Conservation (phyloP, 2,797 vertebrate species). For the Mormyrus proboscirostris region DNA sequence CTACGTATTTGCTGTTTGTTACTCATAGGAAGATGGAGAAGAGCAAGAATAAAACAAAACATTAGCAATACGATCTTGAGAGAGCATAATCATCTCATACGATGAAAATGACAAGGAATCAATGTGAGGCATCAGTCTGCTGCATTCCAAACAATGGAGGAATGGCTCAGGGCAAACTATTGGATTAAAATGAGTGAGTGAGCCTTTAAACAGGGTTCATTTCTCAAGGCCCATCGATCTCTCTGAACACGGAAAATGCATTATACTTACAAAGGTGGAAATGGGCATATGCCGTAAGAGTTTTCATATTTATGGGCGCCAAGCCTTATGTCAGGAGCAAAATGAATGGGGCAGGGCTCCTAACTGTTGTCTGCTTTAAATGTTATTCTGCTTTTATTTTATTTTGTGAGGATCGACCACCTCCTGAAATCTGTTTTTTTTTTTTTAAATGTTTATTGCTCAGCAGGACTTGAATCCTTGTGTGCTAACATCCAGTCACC, state of each 20-base stretch:
- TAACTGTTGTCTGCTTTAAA: neutral
- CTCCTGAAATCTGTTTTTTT: neutral
- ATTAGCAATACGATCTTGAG: neutral
- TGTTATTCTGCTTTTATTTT: neutral
- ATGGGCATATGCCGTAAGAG: neutral
- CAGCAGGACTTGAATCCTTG: neutral
- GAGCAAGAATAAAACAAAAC: neutral
- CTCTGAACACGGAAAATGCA: neutral
- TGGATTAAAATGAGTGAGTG: slow-evolving; percentile 28
- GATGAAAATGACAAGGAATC: slow-evolving; percentile 26
- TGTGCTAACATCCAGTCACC: neutral
- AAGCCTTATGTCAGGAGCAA: neutral
- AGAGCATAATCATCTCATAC: slow-evolving; percentile 26
- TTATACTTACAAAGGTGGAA: slow-evolving; percentile 14
- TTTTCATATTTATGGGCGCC: neutral
- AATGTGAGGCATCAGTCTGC: slow-evolving; percentile 17
- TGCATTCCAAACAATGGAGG: slow-evolving; percentile 16
- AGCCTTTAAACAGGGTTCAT: slow-evolving; percentile 16
- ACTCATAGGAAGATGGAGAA: neutral
- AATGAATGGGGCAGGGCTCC: neutral
- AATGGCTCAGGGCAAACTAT: slow-evolving; percentile 21
- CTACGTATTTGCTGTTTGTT: slow-evolving; percentile 1
- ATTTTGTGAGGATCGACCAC: neutral
- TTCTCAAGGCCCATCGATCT: slow-evolving; percentile 23
- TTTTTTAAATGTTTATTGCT: neutral